Evolutionary conservation across 2,888 invertebrate species (phyloP), one percentile per base, ranked within the genome.

Genomic region (Drosophila pseudotakahashii): DNA sequence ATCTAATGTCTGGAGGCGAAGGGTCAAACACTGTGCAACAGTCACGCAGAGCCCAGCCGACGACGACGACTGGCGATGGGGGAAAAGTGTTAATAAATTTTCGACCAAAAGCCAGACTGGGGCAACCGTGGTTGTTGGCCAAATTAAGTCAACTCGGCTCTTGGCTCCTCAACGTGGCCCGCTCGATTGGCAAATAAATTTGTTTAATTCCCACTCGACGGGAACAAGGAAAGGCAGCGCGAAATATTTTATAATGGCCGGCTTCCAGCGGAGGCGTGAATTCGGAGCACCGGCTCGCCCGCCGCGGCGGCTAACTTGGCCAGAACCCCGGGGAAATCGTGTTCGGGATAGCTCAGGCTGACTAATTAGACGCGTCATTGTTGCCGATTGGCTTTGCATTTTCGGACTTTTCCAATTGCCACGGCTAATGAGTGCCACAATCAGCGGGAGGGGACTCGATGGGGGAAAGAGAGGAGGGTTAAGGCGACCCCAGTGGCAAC

Each of bases 321-420:
- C 67, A 47, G 61, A 32, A 47, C 48, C 13, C 30, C 30, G 26
- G 52, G 50, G 45, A 69, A 85, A 81, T 84, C 81, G 81, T 88
- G 86, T 73, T 48, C 70, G 86, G 79, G 88, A 79, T 73, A 77
- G 60, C 70, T 77, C 79, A 71, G 66, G 63, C 86, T 77, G 88
- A 88, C 88, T 82, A 82, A 82, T 82, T 82, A 82, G 82, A 82
- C 83, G 86, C 88, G 80, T 82, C 81, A 88, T 82, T 88, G 86
- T 82, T 70, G 75, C 80, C 75, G 82, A 88, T 82, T 88, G 81
- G 88, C 85, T 82, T 81, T 82, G 81, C 84, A 81, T 77, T 88
- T 67, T 77, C 70, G 80, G 81, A 73, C 81, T 67, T 75, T 80
- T 70, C 73, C 67, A 74, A 85, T 82, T 82, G 86, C 67, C 86